A percentile compares a stretch with the other conserved stretches of the same genome.
phyloP scores from a whole-genome alignment of 2,113 vertebrate species.

The Pterocles burchelli region DNA sequence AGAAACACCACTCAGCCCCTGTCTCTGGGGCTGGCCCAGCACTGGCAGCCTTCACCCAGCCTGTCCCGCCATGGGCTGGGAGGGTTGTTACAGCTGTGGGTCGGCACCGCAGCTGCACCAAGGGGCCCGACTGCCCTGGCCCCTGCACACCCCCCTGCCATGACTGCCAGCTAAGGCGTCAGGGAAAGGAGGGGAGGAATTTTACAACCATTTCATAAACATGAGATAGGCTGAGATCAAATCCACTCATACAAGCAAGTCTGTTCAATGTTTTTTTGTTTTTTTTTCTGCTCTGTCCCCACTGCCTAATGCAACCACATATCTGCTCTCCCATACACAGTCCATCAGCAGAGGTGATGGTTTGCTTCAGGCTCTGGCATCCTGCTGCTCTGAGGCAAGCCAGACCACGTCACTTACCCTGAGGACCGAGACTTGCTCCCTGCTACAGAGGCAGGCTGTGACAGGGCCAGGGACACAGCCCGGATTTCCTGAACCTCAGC shows the following conservation, averaged over 20 bases:
- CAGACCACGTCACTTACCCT: not conserved
- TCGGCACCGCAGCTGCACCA: not conserved
- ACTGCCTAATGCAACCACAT: not conserved
- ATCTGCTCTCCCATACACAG: not conserved
- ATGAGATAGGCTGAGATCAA: not conserved
- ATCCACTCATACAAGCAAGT: not conserved
- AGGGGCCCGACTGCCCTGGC: fast-evolving
- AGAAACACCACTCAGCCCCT: not conserved
- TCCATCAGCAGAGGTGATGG: not conserved
- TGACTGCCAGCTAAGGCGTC: fast-evolving
- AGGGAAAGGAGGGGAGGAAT: not conserved
- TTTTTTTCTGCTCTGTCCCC: not conserved
- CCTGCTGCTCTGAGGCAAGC: not conserved
- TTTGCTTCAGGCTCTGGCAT: not conserved
- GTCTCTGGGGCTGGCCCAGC: not conserved
- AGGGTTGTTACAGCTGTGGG: not conserved
- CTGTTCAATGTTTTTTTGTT: not conserved
- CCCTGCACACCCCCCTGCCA: not conserved
- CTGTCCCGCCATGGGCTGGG: fast-evolving
- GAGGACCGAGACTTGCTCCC: not conserved
- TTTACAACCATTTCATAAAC: not conserved
- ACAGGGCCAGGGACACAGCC: not conserved
- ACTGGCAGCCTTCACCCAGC: not conserved
- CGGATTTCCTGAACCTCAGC: constrained; percentile 11
- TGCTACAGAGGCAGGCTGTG: not conserved